A percentile compares a stretch with the other conserved stretches of the same genome.
These are phyloP conservation scores for Neria commutata DNA, from an alignment of 2,888 invertebrate species.

Conservation along the genomic window DNA sequence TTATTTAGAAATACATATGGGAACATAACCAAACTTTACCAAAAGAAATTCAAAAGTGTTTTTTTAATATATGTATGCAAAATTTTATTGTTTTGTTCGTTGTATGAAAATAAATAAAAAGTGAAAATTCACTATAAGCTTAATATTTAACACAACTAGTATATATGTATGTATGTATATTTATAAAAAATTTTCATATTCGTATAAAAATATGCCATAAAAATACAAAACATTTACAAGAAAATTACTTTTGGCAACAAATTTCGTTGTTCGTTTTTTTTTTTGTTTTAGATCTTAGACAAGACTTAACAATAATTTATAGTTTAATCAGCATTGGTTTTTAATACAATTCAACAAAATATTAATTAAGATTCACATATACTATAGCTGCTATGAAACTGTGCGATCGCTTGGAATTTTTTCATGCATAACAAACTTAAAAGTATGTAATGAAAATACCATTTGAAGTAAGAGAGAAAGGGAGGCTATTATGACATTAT, in stretches of 20 bases:
- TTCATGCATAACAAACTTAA: no score
- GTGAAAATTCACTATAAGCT: no score
- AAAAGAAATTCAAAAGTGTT: not conserved
- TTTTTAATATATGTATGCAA: not conserved
- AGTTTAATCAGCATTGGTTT: not conserved
- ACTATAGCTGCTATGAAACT: no score
- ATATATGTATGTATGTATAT: not conserved
- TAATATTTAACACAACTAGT: not conserved
- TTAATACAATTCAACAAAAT: not conserved
- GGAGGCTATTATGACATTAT: no score
- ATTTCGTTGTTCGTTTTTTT: not conserved
- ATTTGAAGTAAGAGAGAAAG: no score
- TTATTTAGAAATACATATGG: not conserved
- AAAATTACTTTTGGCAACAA: slow-evolving; percentile 10
- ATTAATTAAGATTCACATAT: no score
- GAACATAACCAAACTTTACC: not conserved
- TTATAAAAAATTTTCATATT: not conserved
- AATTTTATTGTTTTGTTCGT: slow-evolving; percentile 4
- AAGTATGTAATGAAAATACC: no score
- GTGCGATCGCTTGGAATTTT: no score
- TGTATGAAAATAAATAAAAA: slow-evolving; percentile 1
- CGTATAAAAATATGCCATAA: not conserved
- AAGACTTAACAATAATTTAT: not conserved
- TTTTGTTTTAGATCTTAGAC: not conserved
- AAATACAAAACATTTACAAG: not conserved